Conservation (phyloP, 1,140 invertebrate genomes). For the Dreissena polymorpha region DNA sequence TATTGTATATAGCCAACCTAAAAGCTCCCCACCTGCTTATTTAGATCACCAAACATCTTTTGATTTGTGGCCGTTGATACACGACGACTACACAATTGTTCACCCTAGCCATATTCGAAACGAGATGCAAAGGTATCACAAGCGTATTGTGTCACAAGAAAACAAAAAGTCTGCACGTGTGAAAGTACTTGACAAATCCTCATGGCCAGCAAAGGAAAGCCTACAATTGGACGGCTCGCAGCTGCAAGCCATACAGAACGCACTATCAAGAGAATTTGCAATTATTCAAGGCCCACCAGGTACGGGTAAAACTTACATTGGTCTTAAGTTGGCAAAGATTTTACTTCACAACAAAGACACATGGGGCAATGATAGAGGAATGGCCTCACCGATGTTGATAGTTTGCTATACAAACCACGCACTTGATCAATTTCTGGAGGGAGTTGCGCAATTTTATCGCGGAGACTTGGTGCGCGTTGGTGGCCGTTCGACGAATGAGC, state of each 20-base stretch:
- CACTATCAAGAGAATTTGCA: conserved; percentile 80
- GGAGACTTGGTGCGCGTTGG: conserved; percentile 86
- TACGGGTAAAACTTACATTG: conserved; percentile 77
- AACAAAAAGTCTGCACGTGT: too few relatives aligned
- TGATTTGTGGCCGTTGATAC: too few relatives aligned
- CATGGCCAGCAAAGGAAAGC: too few relatives aligned
- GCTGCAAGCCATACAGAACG: conserved; percentile 77
- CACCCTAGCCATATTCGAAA: too few relatives aligned
- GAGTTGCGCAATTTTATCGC: conserved; percentile 72
- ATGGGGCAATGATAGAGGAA: conserved; percentile 47
- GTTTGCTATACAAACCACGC: conserved; percentile 94
- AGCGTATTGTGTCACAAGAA: too few relatives aligned
- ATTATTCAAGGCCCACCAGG: conserved; percentile 86
- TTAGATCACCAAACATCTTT: conserved; percentile 44
- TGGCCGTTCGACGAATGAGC: conserved; percentile 79
- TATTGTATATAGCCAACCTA: conserved; percentile 63
- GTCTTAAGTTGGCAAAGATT: conserved; percentile 76
- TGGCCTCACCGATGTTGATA: conserved; percentile 84
- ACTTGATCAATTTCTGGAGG: conserved; percentile 92
- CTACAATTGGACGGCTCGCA: too few relatives aligned
- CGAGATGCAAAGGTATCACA: too few relatives aligned
- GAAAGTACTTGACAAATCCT: too few relatives aligned
- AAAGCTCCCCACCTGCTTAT: conserved; percentile 63
- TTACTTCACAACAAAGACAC: conserved; percentile 73
- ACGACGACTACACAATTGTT: too few relatives aligned